Percentiles rank a stretch among this genome's conserved stretches.
phyloP scores from a whole-genome alignment of 1,140 invertebrate species.

The Centruroides vittatus region DNA sequence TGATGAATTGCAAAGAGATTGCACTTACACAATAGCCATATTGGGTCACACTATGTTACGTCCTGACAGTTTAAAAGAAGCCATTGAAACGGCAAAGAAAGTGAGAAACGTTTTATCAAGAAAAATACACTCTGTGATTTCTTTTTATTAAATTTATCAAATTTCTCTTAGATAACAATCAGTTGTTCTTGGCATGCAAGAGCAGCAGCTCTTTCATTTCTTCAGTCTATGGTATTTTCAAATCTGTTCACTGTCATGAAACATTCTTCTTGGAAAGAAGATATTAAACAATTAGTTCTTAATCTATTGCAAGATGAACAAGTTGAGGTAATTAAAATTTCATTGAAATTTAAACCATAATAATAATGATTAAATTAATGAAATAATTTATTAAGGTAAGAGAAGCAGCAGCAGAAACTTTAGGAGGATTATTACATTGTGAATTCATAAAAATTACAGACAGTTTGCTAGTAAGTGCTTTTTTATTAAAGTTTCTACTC shows the following conservation, averaged over 20 bases:
- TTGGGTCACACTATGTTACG: constrained; percentile 36
- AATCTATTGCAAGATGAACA: constrained; percentile 49
- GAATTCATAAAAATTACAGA: constrained; percentile 45
- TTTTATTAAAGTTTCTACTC: no score
- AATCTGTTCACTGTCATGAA: constrained; percentile 60
- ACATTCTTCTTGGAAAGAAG: constrained; percentile 31
- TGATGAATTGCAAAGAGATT: constrained; percentile 57
- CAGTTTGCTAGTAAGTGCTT: constrained; percentile 28
- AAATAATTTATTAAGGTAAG: constrained; percentile 41
- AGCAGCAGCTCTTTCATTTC: constrained; percentile 50
- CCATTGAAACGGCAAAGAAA: constrained; percentile 10
- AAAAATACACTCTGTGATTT: no score
- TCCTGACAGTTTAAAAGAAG: constrained; percentile 20
- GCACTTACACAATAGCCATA: constrained; percentile 45
- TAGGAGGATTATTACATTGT: constrained; percentile 76
- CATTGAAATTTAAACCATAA: background rate
- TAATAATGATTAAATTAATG: no score
- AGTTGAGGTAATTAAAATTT: constrained; percentile 46
- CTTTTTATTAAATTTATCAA: constrained; percentile 6
- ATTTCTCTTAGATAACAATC: constrained; percentile 23
- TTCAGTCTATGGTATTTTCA: constrained; percentile 67
- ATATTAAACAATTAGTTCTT: constrained; percentile 22
- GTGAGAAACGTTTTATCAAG: constrained; percentile 13
- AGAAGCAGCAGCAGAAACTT: constrained; percentile 59
- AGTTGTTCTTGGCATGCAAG: constrained; percentile 59